These are phyloP conservation scores for Rhinoptilus africanus DNA, from an alignment of 2,113 vertebrate genomes.

Conservation along the genomic window DNA sequence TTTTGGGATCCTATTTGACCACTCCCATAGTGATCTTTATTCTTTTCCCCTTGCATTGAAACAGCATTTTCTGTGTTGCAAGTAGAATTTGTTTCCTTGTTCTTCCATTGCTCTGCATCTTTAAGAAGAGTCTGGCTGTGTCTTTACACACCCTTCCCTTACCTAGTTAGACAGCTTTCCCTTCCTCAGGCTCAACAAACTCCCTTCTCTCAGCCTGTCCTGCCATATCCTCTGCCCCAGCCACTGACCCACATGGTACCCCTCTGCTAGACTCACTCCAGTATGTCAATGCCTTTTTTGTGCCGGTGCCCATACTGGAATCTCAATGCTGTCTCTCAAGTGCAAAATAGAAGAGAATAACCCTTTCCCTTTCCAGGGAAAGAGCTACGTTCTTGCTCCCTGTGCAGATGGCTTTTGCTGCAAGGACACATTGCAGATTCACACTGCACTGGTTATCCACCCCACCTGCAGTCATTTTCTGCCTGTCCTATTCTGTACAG, in stretches of 20 bases:
- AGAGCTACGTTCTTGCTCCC: background rate
- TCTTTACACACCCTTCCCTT: background rate
- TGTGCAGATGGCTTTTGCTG: background rate
- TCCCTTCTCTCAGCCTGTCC: background rate
- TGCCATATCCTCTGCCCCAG: background rate
- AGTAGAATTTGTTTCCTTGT: background rate
- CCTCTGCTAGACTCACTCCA: background rate
- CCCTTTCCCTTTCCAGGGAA: background rate
- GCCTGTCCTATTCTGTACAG: background rate
- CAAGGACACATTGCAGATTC: background rate
- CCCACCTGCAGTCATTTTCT: background rate
- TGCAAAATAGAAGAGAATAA: background rate
- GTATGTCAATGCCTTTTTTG: background rate
- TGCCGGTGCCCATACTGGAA: background rate
- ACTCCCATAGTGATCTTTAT: background rate
- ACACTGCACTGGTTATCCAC: background rate
- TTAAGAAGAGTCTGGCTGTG: background rate
- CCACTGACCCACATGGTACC: accelerated
- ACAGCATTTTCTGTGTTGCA: background rate
- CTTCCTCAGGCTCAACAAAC: background rate
- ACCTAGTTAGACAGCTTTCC: background rate
- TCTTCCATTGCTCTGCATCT: background rate
- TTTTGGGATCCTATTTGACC: background rate
- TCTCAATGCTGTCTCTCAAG: background rate
- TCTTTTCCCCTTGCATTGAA: background rate